Base-by-base conservation (phyloP, 2,888 invertebrate species). In the Actias luna region DNA sequence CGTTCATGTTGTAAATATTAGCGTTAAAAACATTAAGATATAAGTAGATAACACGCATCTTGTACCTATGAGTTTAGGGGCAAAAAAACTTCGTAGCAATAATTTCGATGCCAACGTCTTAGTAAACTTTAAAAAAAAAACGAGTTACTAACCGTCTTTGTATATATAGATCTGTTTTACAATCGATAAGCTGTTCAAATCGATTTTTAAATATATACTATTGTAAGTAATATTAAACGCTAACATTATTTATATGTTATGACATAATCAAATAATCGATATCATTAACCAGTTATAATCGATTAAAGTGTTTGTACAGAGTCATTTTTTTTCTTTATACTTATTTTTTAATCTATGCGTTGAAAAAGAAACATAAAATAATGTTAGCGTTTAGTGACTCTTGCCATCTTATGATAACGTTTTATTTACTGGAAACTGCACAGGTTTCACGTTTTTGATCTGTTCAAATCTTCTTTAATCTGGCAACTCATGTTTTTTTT, bases 311-410 rank as follows among this genome's bases (percentile, higher is more conserved):
- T 7, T 22, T 10, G 12, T 22, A 22, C 22, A 46, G 22, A 22
- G 46, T 22, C 3, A 22, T 10, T 22, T 2, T 5, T 5, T 10
- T 2, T 4, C 10, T 50, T 39, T 10, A 12, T 14, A 12, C 22
- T 46, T 25, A 10, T 46, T 46, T 46, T 42, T 46, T 46, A 22
- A 25, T 50, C 25, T 50, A 10, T 50, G 46, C 10, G 1, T 25
- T 50, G 12, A 2, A 25, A 12, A 12, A 25, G 1, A 75, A 76
- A 66, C 77, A 78, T 79, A 78, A 73, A 73, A 76, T 73, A 85
- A 89, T 91, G 92, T 92, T 92, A 92, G 92, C 92, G 92, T 92
- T 92, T 91, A 88, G 82, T 84, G 83, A 87, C 78, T 88, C 89
- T 90, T 91, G 91, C 91, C 91, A 90, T 89, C 83, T 86, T 79